Base-by-base conservation (phyloP, 2,888 invertebrate genomes). In the Drosophila diplacantha region DNA sequence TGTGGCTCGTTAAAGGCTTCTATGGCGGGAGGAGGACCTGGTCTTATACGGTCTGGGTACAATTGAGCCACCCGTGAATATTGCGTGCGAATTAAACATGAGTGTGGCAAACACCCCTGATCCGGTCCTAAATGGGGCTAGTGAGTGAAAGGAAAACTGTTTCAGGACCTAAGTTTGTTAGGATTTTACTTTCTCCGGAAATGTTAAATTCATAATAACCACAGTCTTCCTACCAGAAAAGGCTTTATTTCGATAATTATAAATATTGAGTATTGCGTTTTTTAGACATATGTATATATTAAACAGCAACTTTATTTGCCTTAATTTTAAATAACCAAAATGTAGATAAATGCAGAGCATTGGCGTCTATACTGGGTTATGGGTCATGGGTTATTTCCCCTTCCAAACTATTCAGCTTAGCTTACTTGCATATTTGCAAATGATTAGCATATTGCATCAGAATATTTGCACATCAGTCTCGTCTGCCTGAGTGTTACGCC, bases 1-100 rank as follows among this genome's bases (percentile, higher is more conserved):
- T 77, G 76, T 65, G 31, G 46, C 44, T 62, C 71, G 54, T 74
- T 72, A 61, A 41, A 47, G 56, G 56, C 46, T 43, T 56, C 29
- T 46, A 20, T 5, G 31, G 44, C 29, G 12, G 44, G 12, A 8
- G 29, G 18, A 44, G 37, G 18, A 43, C 32, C 31, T 31, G 35
- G 8, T n/a, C 20, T 29, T 34, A 31, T 46, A 16, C 14, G 47
- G 39, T 7, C 11, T 5, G 18, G 3, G 14, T n/a, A 16, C n/a
- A 9, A 14, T 34, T n/a, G 11, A 11, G 26, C 39, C 57, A 35
- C 26, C 56, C n/a, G 39, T n/a, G 31, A 34, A 43, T 35, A 41
- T 49, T 58, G 59, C 60, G 61, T 61, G 61, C 16, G 8, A 59
- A 32, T 31, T 35, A 16, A 14, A 6, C 43, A 50, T 61, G 59